These are phyloP conservation scores for Urocyon cinereoargenteus DNA, from an alignment of 2,797 vertebrate genomes.

Conservation along the genomic window DNA sequence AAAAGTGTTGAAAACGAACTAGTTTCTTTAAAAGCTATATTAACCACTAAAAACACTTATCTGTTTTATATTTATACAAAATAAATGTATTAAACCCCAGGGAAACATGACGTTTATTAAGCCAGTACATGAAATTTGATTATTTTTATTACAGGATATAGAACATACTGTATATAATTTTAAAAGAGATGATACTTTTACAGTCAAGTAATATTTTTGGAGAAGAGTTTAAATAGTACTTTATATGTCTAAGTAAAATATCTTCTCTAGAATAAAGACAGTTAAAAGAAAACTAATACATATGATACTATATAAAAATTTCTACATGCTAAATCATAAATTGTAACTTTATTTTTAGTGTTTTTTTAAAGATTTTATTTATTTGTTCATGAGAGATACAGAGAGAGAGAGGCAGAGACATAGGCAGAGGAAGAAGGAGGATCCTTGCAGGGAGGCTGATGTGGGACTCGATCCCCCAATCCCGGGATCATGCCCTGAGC, in stretches of 20 bases:
- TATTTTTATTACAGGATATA: neutral
- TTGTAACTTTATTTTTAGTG: neutral
- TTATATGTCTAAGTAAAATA: neutral
- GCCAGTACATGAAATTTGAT: slow-evolving; percentile 8
- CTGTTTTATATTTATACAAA: neutral
- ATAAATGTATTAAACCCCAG: neutral
- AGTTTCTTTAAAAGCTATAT: neutral
- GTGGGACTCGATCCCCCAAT: too few species aligned
- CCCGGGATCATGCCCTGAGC: too few species aligned
- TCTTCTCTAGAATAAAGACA: neutral
- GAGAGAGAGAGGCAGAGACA: too few species aligned
- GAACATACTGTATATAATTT: neutral
- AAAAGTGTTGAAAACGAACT: neutral
- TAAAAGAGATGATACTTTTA: slow-evolving; percentile 5
- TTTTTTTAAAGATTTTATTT: too few species aligned
- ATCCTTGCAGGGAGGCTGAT: too few species aligned
- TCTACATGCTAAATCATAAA: neutral
- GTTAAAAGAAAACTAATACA: slow-evolving; percentile 12
- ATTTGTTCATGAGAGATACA: too few species aligned
- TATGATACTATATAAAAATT: neutral
- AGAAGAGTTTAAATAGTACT: neutral
- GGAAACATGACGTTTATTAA: neutral
- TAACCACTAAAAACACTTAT: neutral
- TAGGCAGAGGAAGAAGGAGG: too few species aligned
- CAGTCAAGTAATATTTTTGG: neutral